Evolutionary conservation across 2,797 vertebrate species (phyloP).

Genomic region (Anableps anableps): DNA sequence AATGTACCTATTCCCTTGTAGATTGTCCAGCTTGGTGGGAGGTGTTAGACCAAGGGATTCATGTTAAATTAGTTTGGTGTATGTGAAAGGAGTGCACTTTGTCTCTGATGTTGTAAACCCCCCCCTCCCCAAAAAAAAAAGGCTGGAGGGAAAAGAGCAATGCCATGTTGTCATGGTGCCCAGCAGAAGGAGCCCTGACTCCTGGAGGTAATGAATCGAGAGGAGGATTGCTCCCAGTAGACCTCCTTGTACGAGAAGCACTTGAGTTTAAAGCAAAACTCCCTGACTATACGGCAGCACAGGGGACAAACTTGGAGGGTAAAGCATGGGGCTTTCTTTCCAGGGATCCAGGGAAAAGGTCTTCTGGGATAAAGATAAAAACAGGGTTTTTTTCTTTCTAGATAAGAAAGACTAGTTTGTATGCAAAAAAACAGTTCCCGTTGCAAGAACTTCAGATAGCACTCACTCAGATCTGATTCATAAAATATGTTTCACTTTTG

Average conservation of each 20-base stretch:
- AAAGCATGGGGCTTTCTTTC: conserved; percentile 36
- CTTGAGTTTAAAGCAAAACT: conserved; percentile 76
- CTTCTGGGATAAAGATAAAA: conserved; percentile 39
- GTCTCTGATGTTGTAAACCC: conserved; percentile 52
- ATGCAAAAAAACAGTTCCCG: conserved; percentile 8
- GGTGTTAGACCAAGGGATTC: conserved; percentile 50
- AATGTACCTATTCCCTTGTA: conserved; percentile 18
- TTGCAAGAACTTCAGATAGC: conserved; percentile 21
- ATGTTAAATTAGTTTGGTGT: conserved; percentile 52
- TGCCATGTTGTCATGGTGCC: conserved; percentile 78
- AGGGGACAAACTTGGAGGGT: conserved; percentile 26
- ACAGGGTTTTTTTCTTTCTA: conserved; percentile 15
- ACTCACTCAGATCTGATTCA: conserved; percentile 11
- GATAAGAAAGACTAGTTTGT: conserved; percentile 21
- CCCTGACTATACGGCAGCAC: conserved; percentile 40
- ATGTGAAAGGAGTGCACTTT: conserved; percentile 58
- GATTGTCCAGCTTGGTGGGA: conserved; percentile 36
- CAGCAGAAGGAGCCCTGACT: conserved; percentile 68
- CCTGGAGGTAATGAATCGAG: conserved; percentile 74
- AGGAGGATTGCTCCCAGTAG: conserved; percentile 73
- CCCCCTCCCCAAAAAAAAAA: conserved; percentile 14
- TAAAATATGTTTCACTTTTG: conserved; percentile 36
- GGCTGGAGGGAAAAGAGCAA: conserved; percentile 65
- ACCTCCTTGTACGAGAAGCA: conserved; percentile 66
- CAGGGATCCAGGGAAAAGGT: conserved; percentile 35